These are phyloP conservation scores for Minunthozetes semirufus DNA, from an alignment of 2,888 invertebrate species.

Conservation along the genomic window DNA sequence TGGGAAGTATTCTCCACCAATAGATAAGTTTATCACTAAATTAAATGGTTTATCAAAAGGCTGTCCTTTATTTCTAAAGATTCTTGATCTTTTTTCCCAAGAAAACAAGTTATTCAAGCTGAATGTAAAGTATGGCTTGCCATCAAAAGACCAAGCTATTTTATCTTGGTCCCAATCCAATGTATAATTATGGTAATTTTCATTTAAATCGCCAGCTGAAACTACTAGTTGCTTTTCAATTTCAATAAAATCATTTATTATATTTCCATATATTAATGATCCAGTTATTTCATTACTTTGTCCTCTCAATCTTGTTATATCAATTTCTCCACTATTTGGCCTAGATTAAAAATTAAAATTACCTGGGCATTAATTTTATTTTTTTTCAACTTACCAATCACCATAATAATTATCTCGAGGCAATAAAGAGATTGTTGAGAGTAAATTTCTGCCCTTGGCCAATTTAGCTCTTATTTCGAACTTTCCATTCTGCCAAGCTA, in stretches of 20 bases:
- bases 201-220: conserved; percentile 15
- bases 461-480: conserved; percentile 61
- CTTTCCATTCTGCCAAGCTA: conserved; percentile 53
- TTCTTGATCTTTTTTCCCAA: not conserved
- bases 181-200: no score
- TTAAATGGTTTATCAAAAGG: conserved; percentile 58
- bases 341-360: not conserved
- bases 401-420: conserved; percentile 60
- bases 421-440: conserved; percentile 64
- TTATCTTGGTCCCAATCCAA: conserved; percentile 60
- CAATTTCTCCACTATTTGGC: conserved; percentile 64
- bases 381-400: conserved; percentile 51
- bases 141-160: conserved; percentile 44
- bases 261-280: no score
- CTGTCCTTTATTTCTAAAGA: not conserved
- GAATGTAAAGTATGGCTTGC: conserved; percentile 36
- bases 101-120: not conserved
- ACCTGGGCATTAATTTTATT: not conserved
- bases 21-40: conserved; percentile 66
- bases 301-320: conserved; percentile 63
- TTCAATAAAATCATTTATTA: no score
- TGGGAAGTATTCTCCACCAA: conserved; percentile 65
- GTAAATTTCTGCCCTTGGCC: conserved; percentile 66
- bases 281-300: conserved; percentile 56
- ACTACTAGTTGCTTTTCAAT: no score